A percentile compares a stretch with the other conserved stretches of the same genome.
These are phyloP conservation scores for Gavia stellata DNA, from an alignment of 2,113 vertebrate genomes.

Conservation along the genomic window DNA sequence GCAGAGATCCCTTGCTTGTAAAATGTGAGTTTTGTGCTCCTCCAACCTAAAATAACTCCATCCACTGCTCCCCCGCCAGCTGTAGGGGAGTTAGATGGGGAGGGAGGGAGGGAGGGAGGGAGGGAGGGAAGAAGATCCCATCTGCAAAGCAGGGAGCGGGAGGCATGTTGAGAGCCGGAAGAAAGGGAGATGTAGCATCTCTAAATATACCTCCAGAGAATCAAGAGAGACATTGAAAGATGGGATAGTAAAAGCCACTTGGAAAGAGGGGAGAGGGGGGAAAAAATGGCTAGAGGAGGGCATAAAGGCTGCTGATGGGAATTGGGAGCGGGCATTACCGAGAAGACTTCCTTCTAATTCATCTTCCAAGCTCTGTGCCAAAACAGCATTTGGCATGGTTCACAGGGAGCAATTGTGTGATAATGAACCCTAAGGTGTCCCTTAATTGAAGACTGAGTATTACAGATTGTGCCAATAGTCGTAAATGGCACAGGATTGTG, in stretches of 20 bases:
- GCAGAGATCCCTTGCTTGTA: not conserved
- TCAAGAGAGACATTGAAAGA: conserved; percentile 73
- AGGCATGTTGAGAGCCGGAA: conserved; percentile 73
- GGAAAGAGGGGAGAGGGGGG: conserved; percentile 59
- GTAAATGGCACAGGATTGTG: conserved; percentile 81
- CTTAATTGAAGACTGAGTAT: conserved; percentile 88
- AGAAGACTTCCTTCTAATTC: conserved; percentile 84
- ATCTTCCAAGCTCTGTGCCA: conserved; percentile 84
- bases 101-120: conserved; percentile 13
- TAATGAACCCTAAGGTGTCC: conserved; percentile 91
- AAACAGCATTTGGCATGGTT: conserved; percentile 90
- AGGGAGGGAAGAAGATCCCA: conserved; percentile 52
- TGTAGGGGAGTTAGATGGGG: not conserved
- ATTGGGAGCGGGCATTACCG: conserved; percentile 78
- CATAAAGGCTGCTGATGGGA: conserved; percentile 71
- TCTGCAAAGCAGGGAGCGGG: conserved; percentile 45
- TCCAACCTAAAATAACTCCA: accelerated
- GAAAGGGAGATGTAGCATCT: conserved; percentile 72
- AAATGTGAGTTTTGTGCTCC: not conserved
- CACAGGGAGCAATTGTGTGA: conserved; percentile 86
- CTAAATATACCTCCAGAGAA: conserved; percentile 79
- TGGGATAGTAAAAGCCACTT: conserved; percentile 76
- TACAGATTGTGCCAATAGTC: conserved; percentile 80
- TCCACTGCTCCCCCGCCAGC: not conserved
- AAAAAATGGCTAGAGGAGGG: conserved; percentile 52